Evolutionary conservation across 2,113 vertebrate species (phyloP).

Genomic region (Urocolius indicus): DNA sequence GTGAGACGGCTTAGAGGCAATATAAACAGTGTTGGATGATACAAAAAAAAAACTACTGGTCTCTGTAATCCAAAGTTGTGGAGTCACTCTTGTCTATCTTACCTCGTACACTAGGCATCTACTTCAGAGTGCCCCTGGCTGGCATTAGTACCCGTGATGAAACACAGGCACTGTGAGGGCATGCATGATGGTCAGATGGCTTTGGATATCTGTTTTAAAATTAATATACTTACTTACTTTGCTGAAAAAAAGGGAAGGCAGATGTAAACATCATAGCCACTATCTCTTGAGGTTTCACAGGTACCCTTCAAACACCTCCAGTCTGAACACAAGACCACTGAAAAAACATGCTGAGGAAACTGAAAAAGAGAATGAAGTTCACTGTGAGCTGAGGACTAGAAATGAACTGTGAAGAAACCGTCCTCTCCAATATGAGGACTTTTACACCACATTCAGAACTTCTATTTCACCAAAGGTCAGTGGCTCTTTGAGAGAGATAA

Average conservation of each 20-base stretch:
- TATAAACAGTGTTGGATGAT: not conserved
- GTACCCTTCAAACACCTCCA: not conserved
- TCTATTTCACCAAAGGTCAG: not conserved
- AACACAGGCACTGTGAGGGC: not conserved
- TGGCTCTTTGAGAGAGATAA: slow-evolving; percentile 32
- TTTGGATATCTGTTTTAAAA: not conserved
- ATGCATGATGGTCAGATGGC: not conserved
- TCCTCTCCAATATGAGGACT: not conserved
- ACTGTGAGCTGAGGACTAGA: not conserved
- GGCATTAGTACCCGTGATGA: not conserved
- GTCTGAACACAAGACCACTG: not conserved
- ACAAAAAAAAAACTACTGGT: not conserved
- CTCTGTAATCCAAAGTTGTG: not conserved
- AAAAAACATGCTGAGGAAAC: not conserved
- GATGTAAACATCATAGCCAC: not conserved
- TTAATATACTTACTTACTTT: not conserved
- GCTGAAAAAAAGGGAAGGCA: not conserved
- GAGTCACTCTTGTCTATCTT: not conserved
- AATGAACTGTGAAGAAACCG: not conserved
- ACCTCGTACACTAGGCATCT: not conserved
- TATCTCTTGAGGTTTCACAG: not conserved
- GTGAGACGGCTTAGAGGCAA: not conserved
- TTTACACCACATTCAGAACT: not conserved
- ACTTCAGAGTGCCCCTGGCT: not conserved
- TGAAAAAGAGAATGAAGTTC: not conserved